Evolutionary conservation across 2,888 invertebrate genomes (phyloP).

Genomic region (Drosophila paucipuncta): DNA sequence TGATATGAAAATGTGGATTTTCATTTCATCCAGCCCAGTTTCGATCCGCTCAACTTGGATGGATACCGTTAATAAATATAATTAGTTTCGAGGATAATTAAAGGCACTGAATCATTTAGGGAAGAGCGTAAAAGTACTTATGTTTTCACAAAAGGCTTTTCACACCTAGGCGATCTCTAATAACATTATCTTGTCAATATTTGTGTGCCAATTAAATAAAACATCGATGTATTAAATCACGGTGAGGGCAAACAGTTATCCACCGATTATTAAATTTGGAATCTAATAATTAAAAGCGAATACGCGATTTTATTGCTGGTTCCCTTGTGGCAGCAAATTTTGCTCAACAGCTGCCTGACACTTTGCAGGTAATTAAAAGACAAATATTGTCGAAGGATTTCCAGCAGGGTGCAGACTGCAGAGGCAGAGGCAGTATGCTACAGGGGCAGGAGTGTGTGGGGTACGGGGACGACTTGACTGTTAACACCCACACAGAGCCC

Average conservation of each 20-base stretch:
- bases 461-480: slow-evolving; percentile 23
- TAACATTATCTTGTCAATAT: neutral
- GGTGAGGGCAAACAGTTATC: slow-evolving; percentile 8
- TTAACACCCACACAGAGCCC: slow-evolving; percentile 67
- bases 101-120: neutral
- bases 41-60: neutral
- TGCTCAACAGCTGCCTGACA: slow-evolving; percentile 59
- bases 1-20: neutral
- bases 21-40: neutral
- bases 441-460: neutral
- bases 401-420: neutral
- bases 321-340: slow-evolving; percentile 57
- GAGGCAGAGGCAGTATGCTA: neutral
- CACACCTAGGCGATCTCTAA: neutral
- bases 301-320: slow-evolving; percentile 11
- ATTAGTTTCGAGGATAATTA: neutral
- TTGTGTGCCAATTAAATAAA: neutral
- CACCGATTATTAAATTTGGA: slow-evolving; percentile 21
- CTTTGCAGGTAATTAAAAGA: slow-evolving; percentile 73
- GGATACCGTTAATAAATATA: neutral
- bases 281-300: slow-evolving; percentile 55
- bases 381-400: slow-evolving; percentile 63
- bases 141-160: neutral
- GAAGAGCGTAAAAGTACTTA: neutral
- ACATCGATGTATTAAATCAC: neutral